Evolutionary conservation across 92 coral and sea anemone species (phyloP), one percentile per base, ranked within the genome.

Genomic region (Porites evermanni): DNA sequence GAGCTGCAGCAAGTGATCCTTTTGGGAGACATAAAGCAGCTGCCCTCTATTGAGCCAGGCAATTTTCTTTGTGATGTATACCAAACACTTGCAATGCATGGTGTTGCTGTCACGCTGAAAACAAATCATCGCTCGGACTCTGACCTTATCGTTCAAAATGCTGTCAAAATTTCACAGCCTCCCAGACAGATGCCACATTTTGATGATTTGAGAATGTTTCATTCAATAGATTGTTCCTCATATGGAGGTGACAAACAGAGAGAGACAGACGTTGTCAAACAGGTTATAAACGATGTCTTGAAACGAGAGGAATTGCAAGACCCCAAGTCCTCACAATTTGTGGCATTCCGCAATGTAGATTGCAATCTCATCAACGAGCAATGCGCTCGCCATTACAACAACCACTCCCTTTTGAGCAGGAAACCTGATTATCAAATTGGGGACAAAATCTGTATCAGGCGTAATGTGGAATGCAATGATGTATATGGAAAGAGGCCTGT

Each of bases 41-140:
- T 90, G 10, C 93, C 93, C 38, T 90, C 93, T 18, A 90, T 90
- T 8, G 93, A 86, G 70, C 93, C 93, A 38, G 93, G 93, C 4
- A 86, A 90, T 63, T 90, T 90, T 19, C 70, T 90, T 20, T 32
- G 61, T 24, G 93, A 90, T 29, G 56, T 90, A 7, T 90, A 52
- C 24, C 51, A 87, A 8, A 72, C 72, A 9, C 64, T 90, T 61
- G 65, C 11, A 38, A 20, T 50, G 12, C 63, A 60, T 77, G 91
- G 71, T 32, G 59, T 86, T 52, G 32, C 77, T 17, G 38, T 86
- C 47, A 26, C 58, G 0, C 83, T 90, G 10, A 69, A 16, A 20
- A 86, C 82, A 1, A 90, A 90, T 26, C 93, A 90, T 66, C 74
- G 93, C 23, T 65, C 93, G 8, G 88, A 90, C 2, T 86, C 93